Evolutionary conservation across 2,797 vertebrate genomes (phyloP), one percentile per base, ranked within the genome.

Genomic region (Hyperoplus immaculatus): DNA sequence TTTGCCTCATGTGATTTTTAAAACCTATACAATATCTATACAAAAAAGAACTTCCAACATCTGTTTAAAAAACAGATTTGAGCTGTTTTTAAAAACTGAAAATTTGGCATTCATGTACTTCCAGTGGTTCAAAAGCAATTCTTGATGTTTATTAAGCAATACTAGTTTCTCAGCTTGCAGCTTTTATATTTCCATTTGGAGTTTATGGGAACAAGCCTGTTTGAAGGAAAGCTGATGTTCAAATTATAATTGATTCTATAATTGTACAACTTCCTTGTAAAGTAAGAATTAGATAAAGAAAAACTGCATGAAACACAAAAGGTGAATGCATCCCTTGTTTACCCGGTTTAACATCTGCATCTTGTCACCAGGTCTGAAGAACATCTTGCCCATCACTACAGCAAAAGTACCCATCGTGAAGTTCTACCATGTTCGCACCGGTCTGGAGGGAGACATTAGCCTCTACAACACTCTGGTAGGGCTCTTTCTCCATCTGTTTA

Each of bases 401-500:
- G 98, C 98, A 67, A 99, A 99, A 95, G 98, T 99, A 36, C 98
- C 98, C 39, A 99, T 99, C 51, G 97, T 99, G 75, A 99, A 99
- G 92, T 99, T 99, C 89, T 97, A 95, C 92, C 97, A 99, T 83
- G 84, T 94, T 79, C 96, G 94, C 91, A 97, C 97, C 55, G 96
- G 97, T 86, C 94, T 99, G 66, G 98, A 99, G 92, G 97, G 97
- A 89, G 98, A 99, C 92, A 98, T 99, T 88, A 99, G 98, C 93
- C 96, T 99, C 73, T 99, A 99, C 93, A 99, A 99, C 89, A 98
- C 97, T 68, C 91, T 99, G 97, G 97, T 99, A 94, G 90, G 50
- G 16, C 16, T 56, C 16, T 7, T 14, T 63, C 11, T 72, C 12
- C 36, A 29, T 53, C 2, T 0, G 0, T 18, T 29, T 9, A 29